Base-by-base conservation (phyloP, 1,140 invertebrate genomes). In the Eueides isabella region DNA sequence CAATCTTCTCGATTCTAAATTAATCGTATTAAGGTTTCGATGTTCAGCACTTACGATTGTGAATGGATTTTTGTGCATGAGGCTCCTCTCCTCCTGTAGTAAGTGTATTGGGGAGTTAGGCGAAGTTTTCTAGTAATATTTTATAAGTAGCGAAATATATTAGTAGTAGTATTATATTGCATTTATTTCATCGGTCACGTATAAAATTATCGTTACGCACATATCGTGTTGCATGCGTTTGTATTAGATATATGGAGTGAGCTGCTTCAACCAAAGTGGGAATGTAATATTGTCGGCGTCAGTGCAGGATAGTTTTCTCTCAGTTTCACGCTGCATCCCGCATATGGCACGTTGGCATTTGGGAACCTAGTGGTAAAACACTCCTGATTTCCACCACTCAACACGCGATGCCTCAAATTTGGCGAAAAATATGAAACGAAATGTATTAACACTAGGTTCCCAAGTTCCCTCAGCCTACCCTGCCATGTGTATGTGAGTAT, bases 191-290 rank as follows among this genome's bases (percentile, higher is more conserved):
- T 55, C 5, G 23, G 19, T 55, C 19, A 55, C 48, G 19, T 23
- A 55, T 55, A 16, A 5, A n/a, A 38, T 14, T 55, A 14, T 55
- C 19, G 48, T 55, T 55, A 55, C 28, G 69, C 69, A 71, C 69
- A 71, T 71, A 71, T 71, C 69, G 61, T 65, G 19, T 31, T 48
- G 69, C 69, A 71, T 71, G 69, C 61, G 28, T 68, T 31, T 33
- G n/a, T 16, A 67, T 48, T 68, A 61, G 67, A 61, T 61, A 6
- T 33, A 33, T 68, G 67, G 55, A 68, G 38, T 68, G 67, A 61
- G 67, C 48, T 30, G 44, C 67, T 6, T 55, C 6, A 23, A 55
- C 16, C 7, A 19, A 55, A 3, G 11, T 55, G 9, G 2, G 6
- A 55, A 26, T 2, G 12, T 26, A 7, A 16, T n/a, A n/a, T n/a